A percentile compares a stretch with the other conserved stretches of the same genome.
phyloP scores from a whole-genome alignment of 1,140 invertebrate species.

The Bombus vancouverensis region DNA sequence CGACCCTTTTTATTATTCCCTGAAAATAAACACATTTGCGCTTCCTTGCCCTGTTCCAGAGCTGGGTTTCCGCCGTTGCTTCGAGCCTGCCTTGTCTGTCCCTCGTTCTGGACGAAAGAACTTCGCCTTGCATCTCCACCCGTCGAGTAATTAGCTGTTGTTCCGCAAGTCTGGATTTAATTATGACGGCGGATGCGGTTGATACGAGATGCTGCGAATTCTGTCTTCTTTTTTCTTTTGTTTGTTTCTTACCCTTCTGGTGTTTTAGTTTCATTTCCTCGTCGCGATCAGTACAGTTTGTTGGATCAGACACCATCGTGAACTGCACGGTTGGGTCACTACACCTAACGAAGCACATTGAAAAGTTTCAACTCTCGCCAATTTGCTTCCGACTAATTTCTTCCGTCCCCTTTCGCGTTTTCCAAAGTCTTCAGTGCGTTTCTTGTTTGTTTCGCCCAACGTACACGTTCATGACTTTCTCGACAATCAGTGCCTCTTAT shows the following conservation, averaged over 20 bases:
- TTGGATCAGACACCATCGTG: not conserved
- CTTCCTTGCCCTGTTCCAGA: constrained; percentile 52
- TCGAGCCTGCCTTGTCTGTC: constrained; percentile 19
- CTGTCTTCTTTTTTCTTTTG: not conserved
- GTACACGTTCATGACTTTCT: not conserved
- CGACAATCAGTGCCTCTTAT: not conserved
- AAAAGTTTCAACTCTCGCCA: constrained; percentile 42
- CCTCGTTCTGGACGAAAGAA: constrained; percentile 61
- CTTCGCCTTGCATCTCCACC: constrained; percentile 39
- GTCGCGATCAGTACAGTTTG: not conserved
- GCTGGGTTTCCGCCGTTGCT: not conserved
- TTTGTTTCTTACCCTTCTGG: not conserved
- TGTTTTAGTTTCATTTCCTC: not conserved
- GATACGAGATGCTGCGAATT: constrained; percentile 4
- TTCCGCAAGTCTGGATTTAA: not conserved
- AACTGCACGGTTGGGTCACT: not conserved
- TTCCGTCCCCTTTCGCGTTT: not conserved
- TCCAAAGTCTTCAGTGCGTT: not conserved
- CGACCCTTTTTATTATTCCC: constrained; percentile 71
- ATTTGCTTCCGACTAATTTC: constrained; percentile 37
- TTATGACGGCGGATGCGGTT: not conserved
- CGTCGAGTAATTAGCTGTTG: constrained; percentile 50
- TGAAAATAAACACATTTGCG: constrained; percentile 69
- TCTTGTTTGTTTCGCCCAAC: not conserved
- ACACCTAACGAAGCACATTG: constrained; percentile 51